Evolutionary conservation across 1,140 invertebrate species (phyloP).

Genomic region (Drepana arcuata): DNA sequence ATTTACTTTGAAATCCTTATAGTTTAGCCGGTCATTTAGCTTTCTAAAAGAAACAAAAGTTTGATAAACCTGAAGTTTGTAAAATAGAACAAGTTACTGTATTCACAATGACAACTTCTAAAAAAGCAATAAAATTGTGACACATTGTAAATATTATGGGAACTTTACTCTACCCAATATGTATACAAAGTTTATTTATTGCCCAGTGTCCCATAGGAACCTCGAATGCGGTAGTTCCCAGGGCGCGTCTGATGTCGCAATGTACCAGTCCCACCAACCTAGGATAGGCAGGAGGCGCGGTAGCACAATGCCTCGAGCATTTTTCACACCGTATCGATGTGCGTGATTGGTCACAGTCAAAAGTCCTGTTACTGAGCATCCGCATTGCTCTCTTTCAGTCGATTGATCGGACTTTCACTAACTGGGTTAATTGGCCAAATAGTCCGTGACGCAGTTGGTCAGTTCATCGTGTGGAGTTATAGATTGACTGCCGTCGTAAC

Average conservation of each 20-base stretch:
- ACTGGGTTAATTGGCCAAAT: conserved; percentile 11
- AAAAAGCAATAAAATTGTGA: conserved; percentile 1
- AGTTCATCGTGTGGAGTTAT: too few species aligned
- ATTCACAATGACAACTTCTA: too few species aligned
- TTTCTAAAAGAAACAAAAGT: too few species aligned
- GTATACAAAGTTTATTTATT: too few species aligned
- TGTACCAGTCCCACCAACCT: conserved; percentile 33
- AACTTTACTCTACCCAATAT: too few species aligned
- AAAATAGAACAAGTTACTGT: too few species aligned
- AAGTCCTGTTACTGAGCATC: conserved; percentile 41
- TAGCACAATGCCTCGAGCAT: conserved; percentile 13
- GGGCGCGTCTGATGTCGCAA: conserved; percentile 13
- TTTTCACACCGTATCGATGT: conserved; percentile 55
- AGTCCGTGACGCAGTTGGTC: too few species aligned
- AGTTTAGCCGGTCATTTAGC: too few species aligned
- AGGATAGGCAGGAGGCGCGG: conserved; percentile 33
- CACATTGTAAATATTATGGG: conserved; percentile 6
- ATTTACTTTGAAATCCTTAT: too few species aligned
- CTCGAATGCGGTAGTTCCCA: too few species aligned
- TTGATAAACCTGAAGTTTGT: too few species aligned
- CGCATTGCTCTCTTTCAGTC: conserved; percentile 30
- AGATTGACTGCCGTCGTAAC: not conserved
- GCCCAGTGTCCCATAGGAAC: too few species aligned
- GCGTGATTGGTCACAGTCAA: conserved; percentile 37
- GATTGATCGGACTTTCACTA: conserved; percentile 21